These are phyloP conservation scores for Rhingia campestris DNA, from an alignment of 2,888 invertebrate genomes.

Conservation along the genomic window DNA sequence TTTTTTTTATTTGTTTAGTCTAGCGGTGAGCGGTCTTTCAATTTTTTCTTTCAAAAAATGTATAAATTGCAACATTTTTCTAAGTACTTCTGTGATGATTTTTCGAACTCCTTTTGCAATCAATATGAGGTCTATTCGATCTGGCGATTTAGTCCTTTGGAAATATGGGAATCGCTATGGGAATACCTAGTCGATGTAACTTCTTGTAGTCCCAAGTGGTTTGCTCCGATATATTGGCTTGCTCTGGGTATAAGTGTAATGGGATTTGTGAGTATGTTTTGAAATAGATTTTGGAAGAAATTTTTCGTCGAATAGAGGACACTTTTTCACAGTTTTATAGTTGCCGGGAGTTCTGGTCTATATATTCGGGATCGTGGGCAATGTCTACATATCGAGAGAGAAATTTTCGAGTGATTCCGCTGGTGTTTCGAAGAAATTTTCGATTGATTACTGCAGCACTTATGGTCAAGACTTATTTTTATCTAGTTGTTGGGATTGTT, in stretches of 20 bases:
- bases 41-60: constrained; percentile 69
- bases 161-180: constrained; percentile 69
- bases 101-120: constrained; percentile 64
- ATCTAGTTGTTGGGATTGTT: constrained; percentile 50
- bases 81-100: constrained; percentile 73
- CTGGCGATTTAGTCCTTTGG: constrained; percentile 75
- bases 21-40: constrained; percentile 32
- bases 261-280: constrained; percentile 76
- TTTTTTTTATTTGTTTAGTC: not conserved
- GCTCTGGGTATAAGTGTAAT: constrained; percentile 74
- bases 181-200: constrained; percentile 60
- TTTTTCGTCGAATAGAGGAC: not conserved
- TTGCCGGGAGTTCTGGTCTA: constrained; percentile 66
- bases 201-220: constrained; percentile 75
- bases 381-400: constrained; percentile 75
- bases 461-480: constrained; percentile 76
- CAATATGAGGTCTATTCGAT: constrained; percentile 76
- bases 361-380: constrained; percentile 45
- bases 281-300: constrained; percentile 5
- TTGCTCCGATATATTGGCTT: constrained; percentile 77
- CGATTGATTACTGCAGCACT: constrained; percentile 77
- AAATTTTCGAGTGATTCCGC: constrained; percentile 75
- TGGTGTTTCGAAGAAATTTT: constrained; percentile 75
- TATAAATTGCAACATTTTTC: constrained; percentile 76
- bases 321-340: constrained; percentile 71